A percentile compares a stretch with the other conserved stretches of the same genome.
Conservation (phyloP, 2,888 invertebrate species). For the Nezara viridula region DNA sequence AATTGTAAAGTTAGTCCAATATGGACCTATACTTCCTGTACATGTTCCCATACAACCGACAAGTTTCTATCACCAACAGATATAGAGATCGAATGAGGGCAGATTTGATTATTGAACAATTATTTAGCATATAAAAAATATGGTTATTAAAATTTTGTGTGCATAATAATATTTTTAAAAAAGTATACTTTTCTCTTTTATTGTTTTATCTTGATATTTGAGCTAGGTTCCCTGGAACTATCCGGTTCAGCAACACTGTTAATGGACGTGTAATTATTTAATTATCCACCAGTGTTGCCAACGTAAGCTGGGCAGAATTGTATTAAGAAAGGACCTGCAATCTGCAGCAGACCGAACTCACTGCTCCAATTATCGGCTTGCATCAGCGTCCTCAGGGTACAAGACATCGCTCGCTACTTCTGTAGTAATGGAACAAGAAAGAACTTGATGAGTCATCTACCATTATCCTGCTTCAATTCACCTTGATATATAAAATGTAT, state of each 20-base stretch:
- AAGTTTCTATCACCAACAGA: too few species aligned
- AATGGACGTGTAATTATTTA: neutral
- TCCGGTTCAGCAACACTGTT: neutral
- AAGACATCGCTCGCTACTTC: neutral
- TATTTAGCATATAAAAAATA: too few species aligned
- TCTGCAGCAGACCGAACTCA: neutral
- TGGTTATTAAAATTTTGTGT: too few species aligned
- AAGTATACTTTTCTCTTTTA: too few species aligned
- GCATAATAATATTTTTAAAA: too few species aligned
- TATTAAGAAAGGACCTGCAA: neutral
- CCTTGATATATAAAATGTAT: neutral
- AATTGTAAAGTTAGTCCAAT: too few species aligned
- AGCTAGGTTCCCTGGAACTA: neutral
- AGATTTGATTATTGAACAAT: too few species aligned
- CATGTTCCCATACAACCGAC: too few species aligned
- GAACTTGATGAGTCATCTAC: neutral
- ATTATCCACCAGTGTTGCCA: neutral
- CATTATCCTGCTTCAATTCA: neutral
- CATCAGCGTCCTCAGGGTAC: neutral
- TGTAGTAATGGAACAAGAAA: neutral
- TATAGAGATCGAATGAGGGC: too few species aligned
- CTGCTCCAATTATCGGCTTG: conserved; percentile 12
- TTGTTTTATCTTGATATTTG: neutral
- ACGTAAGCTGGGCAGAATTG: neutral
- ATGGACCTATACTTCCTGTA: too few species aligned